Evolutionary conservation across 2,888 invertebrate species (phyloP).

Genomic region (Himalopsyche anomala): DNA sequence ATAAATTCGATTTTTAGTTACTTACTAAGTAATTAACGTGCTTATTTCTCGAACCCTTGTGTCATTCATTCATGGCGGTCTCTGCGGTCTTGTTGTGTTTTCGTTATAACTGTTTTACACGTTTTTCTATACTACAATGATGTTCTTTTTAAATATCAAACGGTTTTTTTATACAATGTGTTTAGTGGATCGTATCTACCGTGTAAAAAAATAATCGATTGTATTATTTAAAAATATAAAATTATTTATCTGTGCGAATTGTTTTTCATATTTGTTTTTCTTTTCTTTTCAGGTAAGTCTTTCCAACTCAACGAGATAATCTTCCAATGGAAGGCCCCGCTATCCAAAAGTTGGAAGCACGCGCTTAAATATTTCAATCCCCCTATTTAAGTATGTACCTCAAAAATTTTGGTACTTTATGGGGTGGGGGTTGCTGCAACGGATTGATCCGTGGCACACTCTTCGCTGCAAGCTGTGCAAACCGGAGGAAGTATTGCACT

Average conservation of each 20-base stretch:
- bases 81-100: no score
- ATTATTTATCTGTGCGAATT: background rate
- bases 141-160: no score
- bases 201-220: no score
- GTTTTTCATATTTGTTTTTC: background rate
- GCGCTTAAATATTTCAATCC: background rate
- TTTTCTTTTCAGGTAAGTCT: background rate
- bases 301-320: background rate
- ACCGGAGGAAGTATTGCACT: constrained; percentile 6
- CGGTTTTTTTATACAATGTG: no score
- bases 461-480: background rate
- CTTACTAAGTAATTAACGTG: no score
- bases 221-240: no score
- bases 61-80: no score
- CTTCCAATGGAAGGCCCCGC: background rate
- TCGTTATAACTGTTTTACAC: no score
- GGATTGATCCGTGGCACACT: background rate
- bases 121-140: no score
- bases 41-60: no score
- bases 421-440: background rate
- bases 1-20: no score
- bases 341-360: background rate
- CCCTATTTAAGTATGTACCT: background rate
- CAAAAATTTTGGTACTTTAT: background rate
- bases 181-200: no score